These are phyloP conservation scores for Junonia oenone DNA, from an alignment of 2,888 invertebrate genomes.

Conservation along the genomic window DNA sequence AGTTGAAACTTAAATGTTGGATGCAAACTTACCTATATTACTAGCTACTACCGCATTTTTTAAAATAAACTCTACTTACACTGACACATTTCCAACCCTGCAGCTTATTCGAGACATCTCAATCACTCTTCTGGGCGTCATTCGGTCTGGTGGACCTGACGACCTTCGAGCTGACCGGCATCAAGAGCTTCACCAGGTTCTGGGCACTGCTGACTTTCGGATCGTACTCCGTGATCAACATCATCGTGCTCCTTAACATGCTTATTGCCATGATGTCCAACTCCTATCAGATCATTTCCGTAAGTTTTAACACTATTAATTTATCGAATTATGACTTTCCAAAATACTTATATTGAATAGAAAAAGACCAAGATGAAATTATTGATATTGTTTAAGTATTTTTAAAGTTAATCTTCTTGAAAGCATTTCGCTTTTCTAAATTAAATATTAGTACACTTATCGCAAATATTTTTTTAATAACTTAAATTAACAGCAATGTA, in stretches of 20 bases:
- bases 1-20: too few relatives aligned
- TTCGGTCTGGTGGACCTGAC: conserved; percentile 97
- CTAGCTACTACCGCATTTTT: neutral
- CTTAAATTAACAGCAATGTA: too few relatives aligned
- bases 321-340: too few relatives aligned
- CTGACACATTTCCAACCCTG: conserved; percentile 11
- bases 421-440: too few relatives aligned
- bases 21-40: neutral
- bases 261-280: conserved; percentile 99
- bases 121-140: conserved; percentile 98
- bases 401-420: too few relatives aligned
- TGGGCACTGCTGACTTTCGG: conserved; percentile 99
- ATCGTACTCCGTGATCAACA: conserved; percentile 97
- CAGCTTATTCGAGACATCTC: conserved; percentile 98
- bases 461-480: too few relatives aligned
- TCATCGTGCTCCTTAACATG: conserved; percentile 97
- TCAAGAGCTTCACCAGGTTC: conserved; percentile 96
- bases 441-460: too few relatives aligned
- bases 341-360: too few relatives aligned
- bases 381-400: too few relatives aligned
- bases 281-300: conserved; percentile 98
- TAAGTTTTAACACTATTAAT: conserved; percentile 61
- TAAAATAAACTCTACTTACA: neutral
- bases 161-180: conserved; percentile 95
- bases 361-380: too few relatives aligned